These are phyloP conservation scores for Arrhamphus sclerolepis DNA, from an alignment of 2,797 vertebrate genomes.

Conservation along the genomic window DNA sequence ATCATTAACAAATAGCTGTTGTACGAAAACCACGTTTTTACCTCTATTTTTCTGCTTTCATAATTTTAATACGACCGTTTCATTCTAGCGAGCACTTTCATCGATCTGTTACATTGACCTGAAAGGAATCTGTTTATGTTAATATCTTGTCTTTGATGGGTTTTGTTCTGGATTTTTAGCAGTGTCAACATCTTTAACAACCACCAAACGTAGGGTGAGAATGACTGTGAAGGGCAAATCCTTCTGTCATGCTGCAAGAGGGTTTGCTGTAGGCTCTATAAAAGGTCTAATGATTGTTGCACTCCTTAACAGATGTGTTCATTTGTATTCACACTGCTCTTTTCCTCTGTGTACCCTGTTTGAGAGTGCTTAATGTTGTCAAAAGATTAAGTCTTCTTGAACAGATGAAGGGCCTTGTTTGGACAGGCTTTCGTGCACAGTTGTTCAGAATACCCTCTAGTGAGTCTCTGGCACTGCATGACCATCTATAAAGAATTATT, in stretches of 20 bases:
- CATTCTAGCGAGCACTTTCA: constrained; percentile 42
- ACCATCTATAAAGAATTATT: constrained; percentile 11
- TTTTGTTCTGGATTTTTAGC: constrained; percentile 38
- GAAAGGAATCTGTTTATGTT: constrained; percentile 60
- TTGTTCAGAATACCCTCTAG: constrained; percentile 38
- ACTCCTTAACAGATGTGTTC: constrained; percentile 41
- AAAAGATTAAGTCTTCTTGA: constrained; percentile 66
- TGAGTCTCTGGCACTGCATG: constrained; percentile 38
- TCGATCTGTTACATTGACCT: constrained; percentile 56
- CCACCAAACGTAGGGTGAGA: constrained; percentile 4
- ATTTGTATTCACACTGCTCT: constrained; percentile 67
- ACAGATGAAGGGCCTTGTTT: constrained; percentile 65
- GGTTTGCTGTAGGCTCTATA: constrained; percentile 21
- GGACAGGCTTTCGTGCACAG: constrained; percentile 56
- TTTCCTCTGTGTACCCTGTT: constrained; percentile 46
- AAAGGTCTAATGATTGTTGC: constrained; percentile 47
- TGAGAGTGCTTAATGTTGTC: constrained; percentile 67
- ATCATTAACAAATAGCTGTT: constrained; percentile 35
- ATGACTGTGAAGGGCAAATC: constrained; percentile 35
- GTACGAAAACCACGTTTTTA: constrained; percentile 36
- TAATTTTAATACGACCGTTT: constrained; percentile 50
- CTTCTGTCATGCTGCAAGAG: constrained; percentile 15
- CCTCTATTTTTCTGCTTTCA: constrained; percentile 51
- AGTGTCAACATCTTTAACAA: constrained; percentile 39
- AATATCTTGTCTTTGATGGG: constrained; percentile 50